Conservation (phyloP, 2,797 vertebrate species). For the Urophycis tenuis region DNA sequence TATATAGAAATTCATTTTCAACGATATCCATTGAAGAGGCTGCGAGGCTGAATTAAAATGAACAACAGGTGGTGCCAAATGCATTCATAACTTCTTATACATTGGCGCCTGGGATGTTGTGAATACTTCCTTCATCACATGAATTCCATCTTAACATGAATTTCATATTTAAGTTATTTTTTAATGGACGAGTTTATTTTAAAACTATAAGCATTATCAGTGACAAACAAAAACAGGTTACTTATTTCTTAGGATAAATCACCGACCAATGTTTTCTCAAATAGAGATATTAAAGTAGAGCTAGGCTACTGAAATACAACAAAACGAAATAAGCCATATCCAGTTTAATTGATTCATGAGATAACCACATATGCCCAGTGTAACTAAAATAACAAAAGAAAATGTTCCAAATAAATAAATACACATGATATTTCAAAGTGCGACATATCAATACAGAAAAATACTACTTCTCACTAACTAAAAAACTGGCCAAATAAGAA, state of each 20-base stretch:
- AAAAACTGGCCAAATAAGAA: constrained; percentile 19
- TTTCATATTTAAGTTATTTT: neutral
- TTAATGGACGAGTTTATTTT: neutral
- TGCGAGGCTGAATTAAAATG: neutral
- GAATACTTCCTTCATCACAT: neutral
- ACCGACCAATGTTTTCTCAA: neutral
- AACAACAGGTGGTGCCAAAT: constrained; percentile 45
- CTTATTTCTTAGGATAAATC: neutral
- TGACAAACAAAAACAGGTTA: neutral
- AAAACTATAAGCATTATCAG: neutral
- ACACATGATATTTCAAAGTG: constrained; percentile 18
- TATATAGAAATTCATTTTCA: neutral
- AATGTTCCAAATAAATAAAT: constrained; percentile 12
- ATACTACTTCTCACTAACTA: neutral
- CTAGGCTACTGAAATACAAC: neutral
- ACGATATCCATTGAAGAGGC: neutral
- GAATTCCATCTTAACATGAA: neutral
- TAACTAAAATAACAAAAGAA: constrained; percentile 14
- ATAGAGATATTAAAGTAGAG: neutral
- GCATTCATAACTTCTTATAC: neutral
- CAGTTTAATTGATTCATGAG: constrained; percentile 29
- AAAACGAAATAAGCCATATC: constrained; percentile 8
- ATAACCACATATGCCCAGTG: constrained; percentile 14
- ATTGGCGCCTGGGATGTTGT: neutral
- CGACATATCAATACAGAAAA: constrained; percentile 16